Conservation (phyloP, 2,888 invertebrate genomes). For the Muschampia plurimacula region DNA sequence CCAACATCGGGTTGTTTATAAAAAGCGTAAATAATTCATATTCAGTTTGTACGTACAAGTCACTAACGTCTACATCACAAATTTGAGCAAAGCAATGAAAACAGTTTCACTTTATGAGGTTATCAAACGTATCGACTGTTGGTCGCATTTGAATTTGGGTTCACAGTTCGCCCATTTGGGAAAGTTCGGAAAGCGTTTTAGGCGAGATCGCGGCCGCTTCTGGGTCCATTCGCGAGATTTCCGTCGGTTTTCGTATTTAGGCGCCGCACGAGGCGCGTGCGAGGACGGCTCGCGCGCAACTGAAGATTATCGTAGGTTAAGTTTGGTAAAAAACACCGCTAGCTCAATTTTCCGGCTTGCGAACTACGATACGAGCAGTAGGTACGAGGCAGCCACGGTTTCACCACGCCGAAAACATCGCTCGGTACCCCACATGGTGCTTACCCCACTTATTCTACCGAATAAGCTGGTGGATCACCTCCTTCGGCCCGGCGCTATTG, state of each 20-base stretch:
- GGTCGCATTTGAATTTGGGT: slow-evolving; percentile 63
- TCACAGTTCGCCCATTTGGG: slow-evolving; percentile 48
- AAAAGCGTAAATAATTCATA: too few relatives aligned
- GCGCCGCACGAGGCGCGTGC: slow-evolving; percentile 69
- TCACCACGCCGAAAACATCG: slow-evolving; percentile 61
- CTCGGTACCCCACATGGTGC: slow-evolving; percentile 53
- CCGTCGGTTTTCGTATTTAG: slow-evolving; percentile 60
- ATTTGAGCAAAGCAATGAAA: slow-evolving; percentile 73
- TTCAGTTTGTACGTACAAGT: slow-evolving; percentile 72
- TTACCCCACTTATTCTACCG: too few relatives aligned
- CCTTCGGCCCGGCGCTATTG: slow-evolving; percentile 55
- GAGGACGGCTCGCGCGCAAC: slow-evolving; percentile 81
- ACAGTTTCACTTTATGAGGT: slow-evolving; percentile 71
- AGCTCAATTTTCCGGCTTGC: slow-evolving; percentile 76
- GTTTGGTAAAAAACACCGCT: slow-evolving; percentile 79
- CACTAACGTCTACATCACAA: slow-evolving; percentile 80
- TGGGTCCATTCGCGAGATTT: slow-evolving; percentile 71
- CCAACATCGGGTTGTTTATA: too few relatives aligned
- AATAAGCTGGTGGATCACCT: slow-evolving; percentile 44
- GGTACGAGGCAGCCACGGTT: slow-evolving; percentile 56
- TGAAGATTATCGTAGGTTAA: slow-evolving; percentile 83
- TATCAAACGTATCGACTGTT: slow-evolving; percentile 62
- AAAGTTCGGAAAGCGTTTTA: slow-evolving; percentile 62
- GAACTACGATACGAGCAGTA: not conserved
- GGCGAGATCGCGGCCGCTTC: slow-evolving; percentile 59